Percentiles rank a stretch among this genome's conserved stretches.
These are phyloP conservation scores for Augochlora pura DNA, from an alignment of 1,140 invertebrate genomes.

Conservation along the genomic window DNA sequence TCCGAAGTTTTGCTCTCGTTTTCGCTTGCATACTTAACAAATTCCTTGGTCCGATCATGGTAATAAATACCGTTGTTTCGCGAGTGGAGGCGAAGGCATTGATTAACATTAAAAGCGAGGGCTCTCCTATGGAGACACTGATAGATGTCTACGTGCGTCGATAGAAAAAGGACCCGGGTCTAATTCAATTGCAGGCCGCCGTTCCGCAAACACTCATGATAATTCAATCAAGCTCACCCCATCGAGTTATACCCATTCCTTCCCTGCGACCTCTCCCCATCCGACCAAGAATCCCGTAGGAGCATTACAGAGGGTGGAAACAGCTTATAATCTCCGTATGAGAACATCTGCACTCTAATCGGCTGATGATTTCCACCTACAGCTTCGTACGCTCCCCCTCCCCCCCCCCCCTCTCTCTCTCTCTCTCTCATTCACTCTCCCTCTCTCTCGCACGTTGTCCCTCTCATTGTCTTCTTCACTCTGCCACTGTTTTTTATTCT, in stretches of 20 bases:
- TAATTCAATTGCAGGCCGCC: conserved; percentile 79
- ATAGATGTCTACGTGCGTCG: conserved; percentile 68
- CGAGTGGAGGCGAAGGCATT: conserved; percentile 28
- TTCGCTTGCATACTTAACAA: too few relatives aligned
- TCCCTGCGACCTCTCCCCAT: conserved; percentile 23
- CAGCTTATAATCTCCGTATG: conserved; percentile 75
- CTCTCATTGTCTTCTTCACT: too few relatives aligned
- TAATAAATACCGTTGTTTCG: not conserved
- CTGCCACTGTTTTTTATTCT: too few relatives aligned
- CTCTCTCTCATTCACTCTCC: not conserved
- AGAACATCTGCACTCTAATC: conserved; percentile 80
- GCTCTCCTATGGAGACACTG: conserved; percentile 56
- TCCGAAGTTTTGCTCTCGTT: too few relatives aligned
- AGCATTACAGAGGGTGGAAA: conserved; percentile 57
- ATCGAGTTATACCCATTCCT: conserved; percentile 53
- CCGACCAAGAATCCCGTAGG: conserved; percentile 53
- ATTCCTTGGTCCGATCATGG: too few relatives aligned
- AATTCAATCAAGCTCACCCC: conserved; percentile 78
- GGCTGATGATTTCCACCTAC: conserved; percentile 74
- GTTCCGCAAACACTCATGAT: conserved; percentile 80
- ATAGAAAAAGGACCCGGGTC: conserved; percentile 66
- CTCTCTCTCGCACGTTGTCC: too few relatives aligned
- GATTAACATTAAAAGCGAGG: conserved; percentile 34
- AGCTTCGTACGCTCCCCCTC: conserved; percentile 13
- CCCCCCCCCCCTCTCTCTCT: conserved; percentile 9